Conservation (phyloP, 1,140 invertebrate genomes). For the Cepaea nemoralis region DNA sequence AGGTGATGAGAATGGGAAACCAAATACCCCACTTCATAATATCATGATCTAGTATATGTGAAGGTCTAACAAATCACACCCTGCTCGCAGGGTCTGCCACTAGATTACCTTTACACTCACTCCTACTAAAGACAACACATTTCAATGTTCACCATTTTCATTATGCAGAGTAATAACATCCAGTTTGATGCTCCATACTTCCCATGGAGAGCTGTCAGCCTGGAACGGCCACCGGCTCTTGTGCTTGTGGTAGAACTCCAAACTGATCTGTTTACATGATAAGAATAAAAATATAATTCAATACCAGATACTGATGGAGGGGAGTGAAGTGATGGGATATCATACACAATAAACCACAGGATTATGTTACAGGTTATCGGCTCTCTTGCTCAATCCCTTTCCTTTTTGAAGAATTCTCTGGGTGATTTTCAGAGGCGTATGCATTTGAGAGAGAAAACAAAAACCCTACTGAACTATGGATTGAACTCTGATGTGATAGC, state of each 20-base stretch:
- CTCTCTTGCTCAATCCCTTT: not conserved
- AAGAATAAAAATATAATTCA: not conserved
- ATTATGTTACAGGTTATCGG: not conserved
- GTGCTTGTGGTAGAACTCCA: slow-evolving; percentile 95
- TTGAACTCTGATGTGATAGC: too few relatives aligned
- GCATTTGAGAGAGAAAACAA: too few relatives aligned
- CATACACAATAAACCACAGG: not conserved
- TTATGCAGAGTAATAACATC: slow-evolving; percentile 87
- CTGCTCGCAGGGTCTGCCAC: too few relatives aligned
- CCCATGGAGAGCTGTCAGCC: slow-evolving; percentile 93
- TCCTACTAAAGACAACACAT: too few relatives aligned
- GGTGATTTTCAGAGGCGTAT: too few relatives aligned
- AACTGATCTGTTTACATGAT: slow-evolving; percentile 86
- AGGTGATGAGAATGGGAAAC: too few relatives aligned
- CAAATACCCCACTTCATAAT: too few relatives aligned
- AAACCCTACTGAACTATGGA: too few relatives aligned
- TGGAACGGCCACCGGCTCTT: slow-evolving; percentile 89
- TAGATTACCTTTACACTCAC: too few relatives aligned
- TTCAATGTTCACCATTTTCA: slow-evolving; percentile 80
- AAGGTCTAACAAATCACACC: too few relatives aligned
- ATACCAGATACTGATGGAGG: not conserved
- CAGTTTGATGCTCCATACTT: slow-evolving; percentile 94
- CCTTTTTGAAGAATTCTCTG: too few relatives aligned
- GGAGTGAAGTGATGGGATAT: not conserved
- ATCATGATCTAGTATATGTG: too few relatives aligned